These are phyloP conservation scores for Chloroceryle inda DNA, from an alignment of 2,797 vertebrate species.

Conservation along the genomic window DNA sequence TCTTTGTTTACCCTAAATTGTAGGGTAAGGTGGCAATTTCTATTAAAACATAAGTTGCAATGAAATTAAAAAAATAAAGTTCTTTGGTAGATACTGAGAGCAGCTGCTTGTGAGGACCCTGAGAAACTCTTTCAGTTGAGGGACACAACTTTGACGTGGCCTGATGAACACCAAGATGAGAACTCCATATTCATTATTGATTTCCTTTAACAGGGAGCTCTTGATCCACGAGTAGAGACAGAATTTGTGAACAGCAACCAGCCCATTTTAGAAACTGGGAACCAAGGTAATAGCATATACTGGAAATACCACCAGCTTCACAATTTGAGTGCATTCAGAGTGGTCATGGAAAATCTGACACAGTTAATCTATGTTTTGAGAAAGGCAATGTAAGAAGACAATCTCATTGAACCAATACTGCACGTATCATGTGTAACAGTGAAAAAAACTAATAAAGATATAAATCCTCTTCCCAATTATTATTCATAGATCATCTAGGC, in stretches of 20 bases:
- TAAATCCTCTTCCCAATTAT: neutral
- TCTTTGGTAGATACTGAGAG: neutral
- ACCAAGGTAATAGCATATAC: neutral
- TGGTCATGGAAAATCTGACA: neutral
- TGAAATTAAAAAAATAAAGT: neutral
- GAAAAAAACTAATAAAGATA: neutral
- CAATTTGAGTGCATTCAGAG: neutral
- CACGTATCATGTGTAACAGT: neutral
- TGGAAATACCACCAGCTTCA: neutral
- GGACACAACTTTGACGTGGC: neutral
- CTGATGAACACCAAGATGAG: neutral
- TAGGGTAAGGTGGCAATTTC: neutral
- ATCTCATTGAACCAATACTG: neutral
- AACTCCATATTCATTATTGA: neutral
- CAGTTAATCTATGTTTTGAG: neutral
- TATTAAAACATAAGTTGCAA: neutral
- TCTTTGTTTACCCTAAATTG: neutral
- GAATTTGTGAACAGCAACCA: neutral
- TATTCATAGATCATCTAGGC: neutral
- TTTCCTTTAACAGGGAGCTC: neutral
- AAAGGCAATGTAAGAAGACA: neutral
- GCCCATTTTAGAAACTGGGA: neutral
- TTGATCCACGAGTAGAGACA: neutral
- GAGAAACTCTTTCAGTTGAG: neutral
- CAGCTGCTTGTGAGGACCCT: neutral